Evolutionary conservation across 2,888 invertebrate species (phyloP).

Genomic region (Stenodema calcarata): DNA sequence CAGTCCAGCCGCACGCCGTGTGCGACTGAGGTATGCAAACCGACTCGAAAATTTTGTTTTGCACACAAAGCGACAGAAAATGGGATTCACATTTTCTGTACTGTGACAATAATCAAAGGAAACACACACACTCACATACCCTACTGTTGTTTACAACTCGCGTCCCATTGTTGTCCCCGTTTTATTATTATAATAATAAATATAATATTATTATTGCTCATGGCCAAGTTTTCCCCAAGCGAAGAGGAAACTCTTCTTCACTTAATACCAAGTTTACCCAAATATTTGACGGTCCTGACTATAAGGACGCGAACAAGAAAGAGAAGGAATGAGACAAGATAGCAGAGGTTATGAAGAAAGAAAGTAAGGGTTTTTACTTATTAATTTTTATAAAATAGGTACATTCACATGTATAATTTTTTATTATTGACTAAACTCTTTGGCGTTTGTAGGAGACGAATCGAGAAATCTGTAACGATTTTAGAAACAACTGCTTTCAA

Average conservation of each 20-base stretch:
- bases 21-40: slow-evolving; percentile 26
- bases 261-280: background rate
- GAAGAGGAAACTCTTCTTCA: slow-evolving; percentile 14
- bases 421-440: slow-evolving; percentile 1
- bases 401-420: background rate
- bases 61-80: background rate
- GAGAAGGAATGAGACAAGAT: slow-evolving; percentile 4
- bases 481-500: background rate
- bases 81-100: background rate
- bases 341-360: slow-evolving; percentile 3
- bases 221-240: background rate
- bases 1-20: slow-evolving; percentile 32
- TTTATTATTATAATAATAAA: too few relatives aligned
- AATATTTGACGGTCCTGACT: background rate
- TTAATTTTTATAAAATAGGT: background rate
- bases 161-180: background rate
- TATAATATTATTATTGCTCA: background rate
- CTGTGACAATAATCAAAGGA: background rate
- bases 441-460: background rate
- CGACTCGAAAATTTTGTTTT: background rate
- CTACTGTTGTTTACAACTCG: too few relatives aligned
- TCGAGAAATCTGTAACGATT: slow-evolving; percentile 11
- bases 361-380: slow-evolving; percentile 4
- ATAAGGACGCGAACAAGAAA: slow-evolving; percentile 13
- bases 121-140: too few relatives aligned